phyloP scores from a whole-genome alignment of 2,113 vertebrate genomes.

The Furnarius figulus region DNA sequence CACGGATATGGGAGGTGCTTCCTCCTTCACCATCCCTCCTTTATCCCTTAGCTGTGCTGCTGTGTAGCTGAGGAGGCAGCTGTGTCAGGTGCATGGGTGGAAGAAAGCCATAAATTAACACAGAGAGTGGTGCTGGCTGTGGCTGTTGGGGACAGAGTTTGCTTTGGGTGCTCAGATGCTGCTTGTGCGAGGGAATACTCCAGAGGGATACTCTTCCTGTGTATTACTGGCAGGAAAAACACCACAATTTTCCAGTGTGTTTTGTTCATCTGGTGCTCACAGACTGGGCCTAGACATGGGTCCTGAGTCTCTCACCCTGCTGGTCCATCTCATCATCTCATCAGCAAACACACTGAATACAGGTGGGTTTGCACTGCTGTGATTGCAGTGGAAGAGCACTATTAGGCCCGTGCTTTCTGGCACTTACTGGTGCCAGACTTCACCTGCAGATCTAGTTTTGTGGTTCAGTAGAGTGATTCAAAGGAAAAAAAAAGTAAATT shows the following conservation, averaged over 20 bases:
- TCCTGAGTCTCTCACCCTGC: background rate
- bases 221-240: background rate
- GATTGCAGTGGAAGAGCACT: background rate
- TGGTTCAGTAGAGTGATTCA: background rate
- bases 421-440: background rate
- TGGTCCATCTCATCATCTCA: background rate
- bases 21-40: constrained; percentile 1
- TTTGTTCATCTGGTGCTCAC: background rate
- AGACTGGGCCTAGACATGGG: background rate
- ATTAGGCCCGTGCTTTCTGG: background rate
- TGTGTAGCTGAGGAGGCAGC: rapidly evolving
- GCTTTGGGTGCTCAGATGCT: background rate
- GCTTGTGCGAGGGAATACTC: background rate
- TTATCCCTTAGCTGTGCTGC: background rate
- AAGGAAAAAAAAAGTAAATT: background rate
- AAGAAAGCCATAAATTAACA: constrained; percentile 71
- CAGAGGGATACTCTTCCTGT: background rate
- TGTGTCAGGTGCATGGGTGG: constrained; percentile 18
- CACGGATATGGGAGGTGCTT: constrained; percentile 47
- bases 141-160: background rate
- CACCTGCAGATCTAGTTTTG: background rate
- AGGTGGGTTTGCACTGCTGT: background rate
- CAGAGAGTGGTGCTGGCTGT: background rate
- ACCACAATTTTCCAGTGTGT: rapidly evolving
- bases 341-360: background rate